Percentiles rank a stretch among this genome's conserved stretches.
These are phyloP conservation scores for Cyrtodaria siliqua DNA, from an alignment of 2,888 invertebrate genomes.

Conservation along the genomic window DNA sequence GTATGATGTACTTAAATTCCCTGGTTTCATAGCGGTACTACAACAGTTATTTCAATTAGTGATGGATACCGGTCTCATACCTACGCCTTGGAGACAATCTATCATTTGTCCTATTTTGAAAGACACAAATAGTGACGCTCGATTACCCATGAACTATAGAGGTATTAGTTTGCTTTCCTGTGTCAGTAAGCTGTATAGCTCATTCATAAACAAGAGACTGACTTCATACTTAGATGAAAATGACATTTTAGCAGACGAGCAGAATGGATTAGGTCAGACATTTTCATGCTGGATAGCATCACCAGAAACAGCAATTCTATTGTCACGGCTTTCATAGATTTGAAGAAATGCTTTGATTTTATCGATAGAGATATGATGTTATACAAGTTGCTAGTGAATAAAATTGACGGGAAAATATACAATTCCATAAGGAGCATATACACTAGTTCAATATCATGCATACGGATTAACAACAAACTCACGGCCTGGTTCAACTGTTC, in stretches of 20 bases:
- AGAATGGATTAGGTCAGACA: constrained; percentile 42
- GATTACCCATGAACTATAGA: constrained; percentile 47
- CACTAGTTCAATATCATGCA: constrained; percentile 2
- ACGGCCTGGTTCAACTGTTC: constrained; percentile 12
- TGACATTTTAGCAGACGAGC: constrained; percentile 29
- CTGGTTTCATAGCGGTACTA: constrained; percentile 13
- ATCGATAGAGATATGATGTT: constrained; percentile 8
- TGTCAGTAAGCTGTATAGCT: constrained; percentile 22
- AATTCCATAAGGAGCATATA: constrained; percentile 23
- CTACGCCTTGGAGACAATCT: constrained; percentile 32
- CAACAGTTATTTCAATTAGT: constrained; percentile 31
- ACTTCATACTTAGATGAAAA: constrained; percentile 9
- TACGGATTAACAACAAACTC: background rate
- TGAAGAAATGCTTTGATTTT: constrained; percentile 19
- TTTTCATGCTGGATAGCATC: constrained; percentile 24
- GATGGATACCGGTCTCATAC: constrained; percentile 31
- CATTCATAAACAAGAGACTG: constrained; percentile 22
- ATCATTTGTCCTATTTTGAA: constrained; percentile 38
- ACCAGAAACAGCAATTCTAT: constrained; percentile 3
- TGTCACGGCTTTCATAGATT: constrained; percentile 26
- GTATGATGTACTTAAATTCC: constrained; percentile 24
- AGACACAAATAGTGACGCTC: constrained; percentile 25
- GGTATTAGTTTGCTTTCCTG: constrained; percentile 32
- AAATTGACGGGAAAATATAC: constrained; percentile 26
- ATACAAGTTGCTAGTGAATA: constrained; percentile 15